Percentiles rank a stretch among this genome's conserved stretches.
Conservation (phyloP, 2,888 invertebrate genomes). For the Anorthoa munda region DNA sequence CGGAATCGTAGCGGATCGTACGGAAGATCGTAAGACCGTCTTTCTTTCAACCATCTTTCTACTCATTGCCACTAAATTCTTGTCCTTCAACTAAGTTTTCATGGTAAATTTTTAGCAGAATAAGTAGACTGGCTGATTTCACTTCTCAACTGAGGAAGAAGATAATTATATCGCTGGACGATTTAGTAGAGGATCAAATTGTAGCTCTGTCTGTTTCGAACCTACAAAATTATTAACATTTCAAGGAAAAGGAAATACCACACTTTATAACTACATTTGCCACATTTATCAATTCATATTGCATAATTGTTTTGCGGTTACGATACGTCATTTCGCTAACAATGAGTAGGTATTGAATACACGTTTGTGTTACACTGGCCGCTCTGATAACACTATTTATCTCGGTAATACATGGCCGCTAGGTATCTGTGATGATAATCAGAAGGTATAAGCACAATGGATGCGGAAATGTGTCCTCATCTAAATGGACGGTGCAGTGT, state of each 20-base stretch:
- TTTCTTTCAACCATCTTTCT: too few relatives aligned
- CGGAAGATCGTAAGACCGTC: too few relatives aligned
- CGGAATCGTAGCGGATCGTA: not conserved
- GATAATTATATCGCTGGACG: not conserved
- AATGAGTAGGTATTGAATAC: constrained; percentile 44
- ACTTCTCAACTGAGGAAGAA: not conserved
- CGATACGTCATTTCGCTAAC: constrained; percentile 39
- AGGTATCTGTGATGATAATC: constrained; percentile 52
- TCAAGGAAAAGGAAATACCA: constrained; percentile 8
- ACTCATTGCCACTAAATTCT: not conserved
- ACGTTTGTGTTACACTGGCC: constrained; percentile 56
- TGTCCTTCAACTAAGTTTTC: not conserved
- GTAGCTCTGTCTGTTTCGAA: not conserved
- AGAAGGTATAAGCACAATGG: constrained; percentile 46
- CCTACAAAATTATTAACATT: not conserved
- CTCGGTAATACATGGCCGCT: constrained; percentile 49
- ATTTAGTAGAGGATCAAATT: not conserved
- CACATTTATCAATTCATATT: constrained; percentile 41
- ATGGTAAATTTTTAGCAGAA: not conserved
- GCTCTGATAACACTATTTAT: constrained; percentile 58
- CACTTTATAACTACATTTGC: not conserved
- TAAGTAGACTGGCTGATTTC: not conserved
- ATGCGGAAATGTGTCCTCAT: constrained; percentile 59
- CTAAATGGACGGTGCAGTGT: constrained; percentile 55
- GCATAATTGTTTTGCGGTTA: constrained; percentile 55